A percentile compares a stretch with the other conserved stretches of the same genome.
Conservation (phyloP, 2,888 invertebrate genomes). For the Phalangium opilio region DNA sequence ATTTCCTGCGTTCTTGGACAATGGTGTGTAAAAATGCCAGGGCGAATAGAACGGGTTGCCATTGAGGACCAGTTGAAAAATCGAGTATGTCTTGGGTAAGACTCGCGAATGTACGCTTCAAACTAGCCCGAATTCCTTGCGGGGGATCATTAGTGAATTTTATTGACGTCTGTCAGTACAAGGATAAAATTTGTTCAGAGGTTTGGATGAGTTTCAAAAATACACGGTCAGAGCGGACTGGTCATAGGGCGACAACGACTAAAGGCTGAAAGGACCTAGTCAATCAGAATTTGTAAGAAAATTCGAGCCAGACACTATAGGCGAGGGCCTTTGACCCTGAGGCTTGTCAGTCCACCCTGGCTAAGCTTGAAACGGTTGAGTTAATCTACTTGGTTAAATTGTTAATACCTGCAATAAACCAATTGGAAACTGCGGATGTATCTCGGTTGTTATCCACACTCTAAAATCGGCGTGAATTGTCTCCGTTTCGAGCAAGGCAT, state of each 20-base stretch:
- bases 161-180: constrained; percentile 80
- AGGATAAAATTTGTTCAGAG: not conserved
- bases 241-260: too few species aligned
- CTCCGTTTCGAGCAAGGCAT: constrained; percentile 69
- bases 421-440: constrained; percentile 83
- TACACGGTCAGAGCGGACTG: too few species aligned
- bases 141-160: constrained; percentile 97
- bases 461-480: constrained; percentile 66
- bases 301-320: too few species aligned
- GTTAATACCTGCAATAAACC: constrained; percentile 41
- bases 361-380: too few species aligned
- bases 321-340: too few species aligned
- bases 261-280: too few species aligned
- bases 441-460: constrained; percentile 89
- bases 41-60: constrained; percentile 84
- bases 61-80: constrained; percentile 75
- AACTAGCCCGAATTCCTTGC: constrained; percentile 80
- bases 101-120: constrained; percentile 81
- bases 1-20: constrained; percentile 85
- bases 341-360: too few species aligned
- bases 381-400: too few species aligned
- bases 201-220: too few species aligned
- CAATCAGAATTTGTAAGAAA: too few species aligned
- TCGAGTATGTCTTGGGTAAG: constrained; percentile 79
- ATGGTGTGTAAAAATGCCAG: constrained; percentile 91